Evolutionary conservation across 2,797 vertebrate genomes (phyloP).

Genomic region (Huso huso): DNA sequence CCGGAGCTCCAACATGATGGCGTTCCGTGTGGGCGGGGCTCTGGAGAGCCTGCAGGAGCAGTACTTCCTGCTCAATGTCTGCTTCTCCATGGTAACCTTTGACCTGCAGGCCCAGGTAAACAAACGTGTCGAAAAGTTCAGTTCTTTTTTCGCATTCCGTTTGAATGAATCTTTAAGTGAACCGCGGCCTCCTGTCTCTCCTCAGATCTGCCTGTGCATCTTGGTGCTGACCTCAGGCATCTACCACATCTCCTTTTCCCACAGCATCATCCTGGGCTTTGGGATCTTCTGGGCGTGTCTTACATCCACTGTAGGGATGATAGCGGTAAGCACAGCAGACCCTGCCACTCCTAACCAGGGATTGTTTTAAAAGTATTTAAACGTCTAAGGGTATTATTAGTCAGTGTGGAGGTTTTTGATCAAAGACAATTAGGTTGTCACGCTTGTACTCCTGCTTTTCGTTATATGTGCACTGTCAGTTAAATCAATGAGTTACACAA

Average conservation of each 20-base stretch:
- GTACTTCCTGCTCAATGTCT: conserved; percentile 70
- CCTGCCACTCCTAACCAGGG: too few species aligned
- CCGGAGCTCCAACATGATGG: conserved; percentile 68
- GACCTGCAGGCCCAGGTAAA: conserved; percentile 78
- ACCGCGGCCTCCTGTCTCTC: conserved; percentile 11
- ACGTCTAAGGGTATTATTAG: too few species aligned
- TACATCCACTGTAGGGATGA: conserved; percentile 58
- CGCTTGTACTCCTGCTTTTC: too few species aligned
- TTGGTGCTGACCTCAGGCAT: conserved; percentile 56
- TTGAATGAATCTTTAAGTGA: conserved; percentile 55
- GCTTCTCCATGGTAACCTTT: conserved; percentile 79
- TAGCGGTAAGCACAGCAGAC: conserved; percentile 54
- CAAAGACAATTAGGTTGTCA: background rate
- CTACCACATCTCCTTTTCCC: conserved; percentile 33
- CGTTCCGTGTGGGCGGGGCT: conserved; percentile 72
- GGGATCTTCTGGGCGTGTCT: conserved; percentile 64
- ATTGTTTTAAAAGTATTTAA: too few species aligned
- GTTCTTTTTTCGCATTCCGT: too few species aligned
- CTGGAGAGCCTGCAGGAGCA: conserved; percentile 66
- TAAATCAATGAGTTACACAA: too few species aligned
- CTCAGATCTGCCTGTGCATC: conserved; percentile 69
- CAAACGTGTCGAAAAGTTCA: too few species aligned
- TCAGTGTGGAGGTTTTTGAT: too few species aligned
- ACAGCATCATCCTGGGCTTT: conserved; percentile 54
- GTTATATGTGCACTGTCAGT: too few species aligned